These are phyloP conservation scores for Triops longicaudatus DNA, from an alignment of 1,140 invertebrate species.

Conservation along the genomic window DNA sequence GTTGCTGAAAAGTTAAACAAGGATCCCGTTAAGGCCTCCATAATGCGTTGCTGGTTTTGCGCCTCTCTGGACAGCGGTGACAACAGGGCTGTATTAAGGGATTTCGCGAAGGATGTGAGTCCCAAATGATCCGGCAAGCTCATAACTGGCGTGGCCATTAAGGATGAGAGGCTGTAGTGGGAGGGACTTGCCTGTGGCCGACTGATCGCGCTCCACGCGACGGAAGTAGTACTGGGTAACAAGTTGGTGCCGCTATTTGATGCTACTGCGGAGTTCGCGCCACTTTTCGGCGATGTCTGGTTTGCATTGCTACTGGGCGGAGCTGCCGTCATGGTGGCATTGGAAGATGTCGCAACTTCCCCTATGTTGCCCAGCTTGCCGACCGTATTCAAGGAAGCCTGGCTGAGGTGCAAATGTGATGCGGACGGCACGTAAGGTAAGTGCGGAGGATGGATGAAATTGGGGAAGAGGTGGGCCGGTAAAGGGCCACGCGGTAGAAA, in stretches of 20 bases:
- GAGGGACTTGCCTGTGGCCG: neutral
- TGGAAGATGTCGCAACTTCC: neutral
- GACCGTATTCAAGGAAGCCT: neutral
- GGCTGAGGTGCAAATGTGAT: neutral
- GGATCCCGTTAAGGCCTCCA: slow-evolving; percentile 1
- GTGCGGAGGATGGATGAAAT: neutral
- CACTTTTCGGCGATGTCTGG: neutral
- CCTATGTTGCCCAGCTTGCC: neutral
- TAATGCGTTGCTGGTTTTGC: neutral
- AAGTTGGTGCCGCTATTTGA: neutral
- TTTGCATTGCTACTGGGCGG: neutral
- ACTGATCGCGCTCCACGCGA: neutral
- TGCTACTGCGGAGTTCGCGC: neutral
- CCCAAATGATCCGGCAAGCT: neutral
- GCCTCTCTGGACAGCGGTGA: neutral
- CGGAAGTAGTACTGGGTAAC: neutral
- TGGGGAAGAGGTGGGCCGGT: neutral
- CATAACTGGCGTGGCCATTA: neutral
- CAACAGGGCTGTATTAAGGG: neutral
- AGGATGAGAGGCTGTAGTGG: neutral
- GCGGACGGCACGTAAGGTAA: neutral
- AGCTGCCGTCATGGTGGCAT: neutral
- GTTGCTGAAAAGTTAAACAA: slow-evolving; percentile 9
- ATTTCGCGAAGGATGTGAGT: neutral
- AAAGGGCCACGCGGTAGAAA: neutral